Percentiles rank a stretch among this genome's conserved stretches.
Conservation (phyloP, 2,797 vertebrate species). For the Eptatretus atami region DNA sequence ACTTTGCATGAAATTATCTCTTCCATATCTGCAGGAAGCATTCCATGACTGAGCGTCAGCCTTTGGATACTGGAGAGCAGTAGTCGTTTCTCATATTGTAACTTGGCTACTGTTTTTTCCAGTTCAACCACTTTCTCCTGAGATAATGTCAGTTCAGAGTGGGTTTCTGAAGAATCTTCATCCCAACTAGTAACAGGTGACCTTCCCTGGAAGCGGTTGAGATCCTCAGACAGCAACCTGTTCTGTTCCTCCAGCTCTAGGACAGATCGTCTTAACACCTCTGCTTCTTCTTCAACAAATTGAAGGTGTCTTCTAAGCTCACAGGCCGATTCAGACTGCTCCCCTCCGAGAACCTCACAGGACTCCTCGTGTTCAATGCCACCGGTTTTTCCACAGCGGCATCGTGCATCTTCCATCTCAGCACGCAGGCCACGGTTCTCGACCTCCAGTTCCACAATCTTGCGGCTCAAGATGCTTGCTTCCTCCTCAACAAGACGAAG, state of each 20-base stretch:
- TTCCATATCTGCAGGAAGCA: conserved; percentile 40
- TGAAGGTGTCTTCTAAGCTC: conserved; percentile 81
- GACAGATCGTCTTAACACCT: conserved; percentile 61
- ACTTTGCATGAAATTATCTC: conserved; percentile 67
- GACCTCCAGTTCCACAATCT: conserved; percentile 86
- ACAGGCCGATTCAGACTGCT: conserved; percentile 39
- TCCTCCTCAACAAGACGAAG: conserved; percentile 91
- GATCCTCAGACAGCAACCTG: conserved; percentile 51
- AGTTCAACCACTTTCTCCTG: conserved; percentile 69
- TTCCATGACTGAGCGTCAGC: conserved; percentile 59
- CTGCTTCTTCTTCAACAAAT: conserved; percentile 86
- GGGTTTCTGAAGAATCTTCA: conserved; percentile 11
- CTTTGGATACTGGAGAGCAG: conserved; percentile 82
- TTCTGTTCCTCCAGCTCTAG: conserved; percentile 91
- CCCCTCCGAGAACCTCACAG: conserved; percentile 15
- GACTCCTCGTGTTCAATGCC: background rate
- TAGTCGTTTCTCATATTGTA: conserved; percentile 84
- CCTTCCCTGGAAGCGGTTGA: conserved; percentile 71
- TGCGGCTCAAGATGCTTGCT: conserved; percentile 67
- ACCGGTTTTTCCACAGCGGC: conserved; percentile 34
- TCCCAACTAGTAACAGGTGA: conserved; percentile 21
- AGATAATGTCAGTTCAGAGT: conserved; percentile 10
- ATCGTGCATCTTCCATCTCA: conserved; percentile 80
- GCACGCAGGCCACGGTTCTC: conserved; percentile 74
- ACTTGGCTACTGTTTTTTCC: conserved; percentile 68